These are phyloP conservation scores for Pyrocoelia pectoralis DNA, from an alignment of 2,888 invertebrate genomes.

Conservation along the genomic window DNA sequence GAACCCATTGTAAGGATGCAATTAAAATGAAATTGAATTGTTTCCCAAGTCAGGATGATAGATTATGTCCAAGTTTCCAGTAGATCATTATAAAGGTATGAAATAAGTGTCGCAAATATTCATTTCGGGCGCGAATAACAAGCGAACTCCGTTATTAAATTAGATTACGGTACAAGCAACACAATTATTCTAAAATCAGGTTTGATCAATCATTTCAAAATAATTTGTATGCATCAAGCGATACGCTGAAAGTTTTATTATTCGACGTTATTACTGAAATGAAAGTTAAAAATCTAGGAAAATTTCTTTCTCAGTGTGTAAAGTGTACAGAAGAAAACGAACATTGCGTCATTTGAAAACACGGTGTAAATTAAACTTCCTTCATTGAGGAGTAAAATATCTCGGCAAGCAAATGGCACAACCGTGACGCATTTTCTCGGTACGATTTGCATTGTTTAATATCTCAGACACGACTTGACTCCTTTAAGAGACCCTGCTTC, in stretches of 20 bases:
- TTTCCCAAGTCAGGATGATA: conserved; percentile 27
- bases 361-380: conserved; percentile 36
- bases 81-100: conserved; percentile 18
- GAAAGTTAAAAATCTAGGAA: not conserved
- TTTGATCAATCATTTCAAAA: no score
- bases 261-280: not conserved
- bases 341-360: conserved; percentile 31
- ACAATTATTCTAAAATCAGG: no score
- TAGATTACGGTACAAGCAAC: no score
- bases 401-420: conserved; percentile 34
- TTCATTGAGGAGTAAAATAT: conserved; percentile 33
- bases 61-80: conserved; percentile 27
- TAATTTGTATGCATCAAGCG: no score
- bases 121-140: not conserved
- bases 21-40: conserved; percentile 36
- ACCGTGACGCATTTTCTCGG: conserved; percentile 36
- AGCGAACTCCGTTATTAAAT: no score
- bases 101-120: conserved; percentile 20
- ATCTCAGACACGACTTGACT: conserved; percentile 34
- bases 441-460: conserved; percentile 39
- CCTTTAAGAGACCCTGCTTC: conserved; percentile 34
- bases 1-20: conserved; percentile 29
- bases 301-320: not conserved
- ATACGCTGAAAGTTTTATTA: no score
- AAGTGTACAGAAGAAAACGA: conserved; percentile 10